These are phyloP conservation scores for Diarsia dahlii DNA, from an alignment of 2,888 invertebrate species.

Conservation along the genomic window DNA sequence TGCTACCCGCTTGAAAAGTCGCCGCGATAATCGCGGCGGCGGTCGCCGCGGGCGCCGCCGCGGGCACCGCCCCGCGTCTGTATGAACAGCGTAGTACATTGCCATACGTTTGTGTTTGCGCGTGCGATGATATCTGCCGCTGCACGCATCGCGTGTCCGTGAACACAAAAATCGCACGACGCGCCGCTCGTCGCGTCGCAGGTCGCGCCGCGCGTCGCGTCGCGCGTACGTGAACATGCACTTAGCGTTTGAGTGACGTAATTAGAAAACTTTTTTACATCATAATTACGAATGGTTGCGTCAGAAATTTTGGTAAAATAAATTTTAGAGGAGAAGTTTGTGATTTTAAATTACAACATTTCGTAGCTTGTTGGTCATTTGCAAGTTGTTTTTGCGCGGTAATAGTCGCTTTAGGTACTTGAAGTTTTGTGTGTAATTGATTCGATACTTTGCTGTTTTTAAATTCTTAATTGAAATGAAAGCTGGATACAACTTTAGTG, in stretches of 20 bases:
- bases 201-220: no score
- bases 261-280: conserved; percentile 75
- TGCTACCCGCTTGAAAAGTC: no score
- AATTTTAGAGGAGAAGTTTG: conserved; percentile 65
- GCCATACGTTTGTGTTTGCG: no score
- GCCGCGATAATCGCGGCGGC: no score
- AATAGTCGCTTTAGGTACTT: not conserved
- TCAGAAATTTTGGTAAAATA: conserved; percentile 59
- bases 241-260: conserved; percentile 69
- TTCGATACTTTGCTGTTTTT: conserved; percentile 13
- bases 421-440: conserved; percentile 36
- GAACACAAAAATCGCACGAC: no score
- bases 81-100: no score
- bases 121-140: no score
- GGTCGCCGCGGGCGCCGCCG: no score
- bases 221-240: no score
- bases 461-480: not conserved
- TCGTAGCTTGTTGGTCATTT: conserved; percentile 56
- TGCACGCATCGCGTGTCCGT: no score
- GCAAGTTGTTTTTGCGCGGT: conserved; percentile 42
- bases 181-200: no score
- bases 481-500: not conserved
- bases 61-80: no score
- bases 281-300: conserved; percentile 69
- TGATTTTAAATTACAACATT: conserved; percentile 63